These are phyloP conservation scores for Zalophus californianus DNA, from an alignment of 2,797 vertebrate genomes.

Conservation along the genomic window DNA sequence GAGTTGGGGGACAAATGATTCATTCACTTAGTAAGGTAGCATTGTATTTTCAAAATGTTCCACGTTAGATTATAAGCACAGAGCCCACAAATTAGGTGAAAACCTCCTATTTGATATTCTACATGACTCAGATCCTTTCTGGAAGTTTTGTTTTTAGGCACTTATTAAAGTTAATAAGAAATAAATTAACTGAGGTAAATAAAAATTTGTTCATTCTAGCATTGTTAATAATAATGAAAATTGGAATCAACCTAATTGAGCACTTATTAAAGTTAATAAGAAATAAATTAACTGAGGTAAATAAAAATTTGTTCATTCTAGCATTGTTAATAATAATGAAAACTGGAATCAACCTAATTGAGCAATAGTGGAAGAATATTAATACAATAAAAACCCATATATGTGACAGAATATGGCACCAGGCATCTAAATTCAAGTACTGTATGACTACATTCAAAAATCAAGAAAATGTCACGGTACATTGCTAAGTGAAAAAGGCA, in stretches of 20 bases:
- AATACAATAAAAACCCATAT: background rate
- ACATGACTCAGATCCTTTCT: background rate
- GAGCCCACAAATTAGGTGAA: background rate
- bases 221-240: constrained; percentile 16
- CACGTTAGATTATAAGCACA: background rate
- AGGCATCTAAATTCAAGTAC: background rate
- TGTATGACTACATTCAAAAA: background rate
- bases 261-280: background rate
- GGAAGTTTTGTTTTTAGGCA: background rate
- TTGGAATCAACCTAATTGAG: background rate
- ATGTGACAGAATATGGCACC: background rate
- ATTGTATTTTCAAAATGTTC: background rate
- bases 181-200: background rate
- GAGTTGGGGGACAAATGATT: background rate
- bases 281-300: background rate
- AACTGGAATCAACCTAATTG: background rate
- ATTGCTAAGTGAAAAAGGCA: background rate
- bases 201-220: background rate
- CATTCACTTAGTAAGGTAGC: background rate
- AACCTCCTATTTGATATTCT: background rate
- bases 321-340: background rate
- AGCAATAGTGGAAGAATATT: background rate
- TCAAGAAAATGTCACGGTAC: background rate
- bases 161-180: background rate
- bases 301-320: background rate